Evolutionary conservation across 2,113 vertebrate species (phyloP).

Genomic region (Notothenia rossii): DNA sequence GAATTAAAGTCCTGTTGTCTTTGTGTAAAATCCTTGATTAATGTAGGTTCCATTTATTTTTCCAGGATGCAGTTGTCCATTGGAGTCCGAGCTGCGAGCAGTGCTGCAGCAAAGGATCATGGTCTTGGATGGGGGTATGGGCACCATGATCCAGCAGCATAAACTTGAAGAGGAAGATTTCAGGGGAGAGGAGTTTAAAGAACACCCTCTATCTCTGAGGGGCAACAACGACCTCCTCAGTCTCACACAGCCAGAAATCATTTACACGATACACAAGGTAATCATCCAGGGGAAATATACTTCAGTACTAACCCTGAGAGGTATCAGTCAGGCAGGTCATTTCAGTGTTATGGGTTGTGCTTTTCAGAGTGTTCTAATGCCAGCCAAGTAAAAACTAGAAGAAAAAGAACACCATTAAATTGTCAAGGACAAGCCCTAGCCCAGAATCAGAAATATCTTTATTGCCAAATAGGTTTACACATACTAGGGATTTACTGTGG

Average conservation of each 20-base stretch:
- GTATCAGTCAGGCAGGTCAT: not conserved
- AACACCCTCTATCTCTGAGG: slow-evolving; percentile 88
- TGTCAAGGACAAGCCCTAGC: too few species aligned
- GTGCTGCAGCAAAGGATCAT: slow-evolving; percentile 90
- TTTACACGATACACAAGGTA: slow-evolving; percentile 96
- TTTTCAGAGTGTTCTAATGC: not conserved
- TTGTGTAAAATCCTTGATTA: not conserved
- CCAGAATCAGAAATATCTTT: too few species aligned
- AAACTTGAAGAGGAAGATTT: slow-evolving; percentile 89
- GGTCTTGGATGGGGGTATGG: slow-evolving; percentile 97
- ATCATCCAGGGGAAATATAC: not conserved
- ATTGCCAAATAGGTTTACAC: too few species aligned
- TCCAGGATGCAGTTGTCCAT: slow-evolving; percentile 42
- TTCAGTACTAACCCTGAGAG: not conserved
- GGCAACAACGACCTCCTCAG: slow-evolving; percentile 98
- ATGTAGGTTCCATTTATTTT: not conserved
- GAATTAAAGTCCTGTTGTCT: not conserved
- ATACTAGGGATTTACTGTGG: too few species aligned
- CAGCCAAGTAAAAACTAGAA: not conserved
- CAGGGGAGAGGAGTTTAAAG: slow-evolving; percentile 90
- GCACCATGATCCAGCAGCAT: slow-evolving; percentile 95
- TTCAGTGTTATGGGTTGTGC: not conserved
- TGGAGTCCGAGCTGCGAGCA: slow-evolving; percentile 85
- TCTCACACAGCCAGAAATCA: slow-evolving; percentile 90
- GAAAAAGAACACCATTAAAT: too few species aligned